Evolutionary conservation across 2,797 vertebrate genomes (phyloP).

Genomic region (Natrix natrix): DNA sequence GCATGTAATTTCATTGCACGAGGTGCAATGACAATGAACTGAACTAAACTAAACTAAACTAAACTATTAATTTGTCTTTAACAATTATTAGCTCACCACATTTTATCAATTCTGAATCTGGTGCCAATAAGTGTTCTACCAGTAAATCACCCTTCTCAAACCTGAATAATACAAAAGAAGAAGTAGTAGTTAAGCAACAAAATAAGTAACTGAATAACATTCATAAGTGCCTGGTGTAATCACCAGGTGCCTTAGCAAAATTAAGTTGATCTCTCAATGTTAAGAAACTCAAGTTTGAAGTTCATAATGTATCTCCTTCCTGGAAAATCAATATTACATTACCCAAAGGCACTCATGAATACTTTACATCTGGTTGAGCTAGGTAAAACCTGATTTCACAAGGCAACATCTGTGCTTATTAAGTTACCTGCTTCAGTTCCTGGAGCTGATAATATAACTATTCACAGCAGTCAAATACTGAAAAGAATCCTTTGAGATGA

Average conservation of each 20-base stretch:
- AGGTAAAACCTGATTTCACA: slow-evolving; percentile 21
- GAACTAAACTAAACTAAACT: too few relatives aligned
- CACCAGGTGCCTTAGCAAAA: slow-evolving; percentile 1
- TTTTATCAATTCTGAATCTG: background rate
- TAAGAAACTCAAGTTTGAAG: slow-evolving; percentile 28
- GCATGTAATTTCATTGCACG: too few relatives aligned
- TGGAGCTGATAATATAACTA: slow-evolving; percentile 26
- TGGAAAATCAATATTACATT: slow-evolving; percentile 41
- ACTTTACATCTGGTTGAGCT: slow-evolving; percentile 16
- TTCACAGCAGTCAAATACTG: slow-evolving; percentile 14
- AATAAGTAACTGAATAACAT: slow-evolving; percentile 7
- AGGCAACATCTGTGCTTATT: slow-evolving; percentile 40
- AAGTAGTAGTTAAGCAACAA: background rate
- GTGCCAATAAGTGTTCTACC: background rate
- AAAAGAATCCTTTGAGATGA: background rate
- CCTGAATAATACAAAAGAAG: background rate
- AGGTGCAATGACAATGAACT: too few relatives aligned
- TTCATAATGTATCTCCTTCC: slow-evolving; percentile 2
- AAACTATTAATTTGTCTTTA: background rate
- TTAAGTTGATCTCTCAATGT: slow-evolving; percentile 19
- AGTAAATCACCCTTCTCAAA: background rate
- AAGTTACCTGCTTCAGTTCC: slow-evolving; percentile 34
- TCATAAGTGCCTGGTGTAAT: background rate
- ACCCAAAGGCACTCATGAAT: slow-evolving; percentile 29
- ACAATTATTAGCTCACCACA: background rate